Percentiles rank a stretch among this genome's conserved stretches.
phyloP scores from a whole-genome alignment of 2,797 vertebrate species.

The Rachycentron canadum region DNA sequence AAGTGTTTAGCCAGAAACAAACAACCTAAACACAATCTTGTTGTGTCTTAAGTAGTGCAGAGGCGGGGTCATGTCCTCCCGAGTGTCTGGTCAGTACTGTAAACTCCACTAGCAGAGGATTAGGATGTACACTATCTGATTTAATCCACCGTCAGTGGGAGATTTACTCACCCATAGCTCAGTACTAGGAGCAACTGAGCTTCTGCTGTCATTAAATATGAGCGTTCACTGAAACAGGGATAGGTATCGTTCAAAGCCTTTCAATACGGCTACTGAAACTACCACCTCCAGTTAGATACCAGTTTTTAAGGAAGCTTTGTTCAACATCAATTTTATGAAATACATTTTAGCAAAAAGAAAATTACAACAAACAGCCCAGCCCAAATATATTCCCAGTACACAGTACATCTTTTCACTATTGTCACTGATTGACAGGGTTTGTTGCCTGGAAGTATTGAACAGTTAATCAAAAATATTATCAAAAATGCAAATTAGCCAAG shows the following conservation, averaged over 20 bases:
- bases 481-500: no score
- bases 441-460: no score
- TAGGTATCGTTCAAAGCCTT: no score
- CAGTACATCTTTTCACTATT: background rate
- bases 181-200: conserved; percentile 54
- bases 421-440: background rate
- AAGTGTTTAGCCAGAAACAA: conserved; percentile 9
- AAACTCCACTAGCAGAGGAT: conserved; percentile 78
- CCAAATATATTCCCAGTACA: background rate
- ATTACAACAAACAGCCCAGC: no score
- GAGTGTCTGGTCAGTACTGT: conserved; percentile 70
- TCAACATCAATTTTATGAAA: no score
- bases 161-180: conserved; percentile 64
- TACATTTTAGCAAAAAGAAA: no score
- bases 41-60: conserved; percentile 21
- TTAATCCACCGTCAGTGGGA: conserved; percentile 77
- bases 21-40: conserved; percentile 13
- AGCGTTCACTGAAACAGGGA: conserved; percentile 25
- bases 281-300: no score
- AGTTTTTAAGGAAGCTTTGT: no score
- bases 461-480: no score
- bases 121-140: conserved; percentile 78
- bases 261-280: no score
- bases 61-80: conserved; percentile 74
- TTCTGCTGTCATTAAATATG: conserved; percentile 41